A percentile compares a stretch with the other conserved stretches of the same genome.
Conservation (phyloP, 2,888 invertebrate species). For the Celastrina argiolus region DNA sequence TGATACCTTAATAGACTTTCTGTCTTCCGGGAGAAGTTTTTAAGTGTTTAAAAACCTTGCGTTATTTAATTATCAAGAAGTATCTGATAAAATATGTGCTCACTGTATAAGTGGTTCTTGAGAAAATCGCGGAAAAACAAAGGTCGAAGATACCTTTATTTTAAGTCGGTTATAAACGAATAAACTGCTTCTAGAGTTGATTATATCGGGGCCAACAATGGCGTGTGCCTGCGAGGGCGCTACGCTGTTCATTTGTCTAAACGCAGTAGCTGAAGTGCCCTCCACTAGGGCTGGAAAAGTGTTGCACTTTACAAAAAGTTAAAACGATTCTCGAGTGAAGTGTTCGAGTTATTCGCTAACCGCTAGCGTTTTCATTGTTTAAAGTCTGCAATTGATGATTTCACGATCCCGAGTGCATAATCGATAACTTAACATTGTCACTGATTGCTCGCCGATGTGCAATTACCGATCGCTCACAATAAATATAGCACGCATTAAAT, state of each 20-base stretch:
- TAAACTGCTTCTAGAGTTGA: slow-evolving; percentile 2
- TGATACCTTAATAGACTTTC: too few relatives aligned
- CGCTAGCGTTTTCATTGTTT: slow-evolving; percentile 49
- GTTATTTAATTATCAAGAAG: too few relatives aligned
- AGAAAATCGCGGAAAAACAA: too few relatives aligned
- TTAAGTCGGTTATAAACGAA: too few relatives aligned
- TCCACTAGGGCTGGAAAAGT: slow-evolving; percentile 68
- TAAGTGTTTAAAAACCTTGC: too few relatives aligned
- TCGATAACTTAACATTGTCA: slow-evolving; percentile 29
- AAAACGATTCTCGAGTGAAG: slow-evolving; percentile 59
- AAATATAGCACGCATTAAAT: slow-evolving; percentile 32
- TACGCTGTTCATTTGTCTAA: slow-evolving; percentile 75
- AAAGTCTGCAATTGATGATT: slow-evolving; percentile 38
- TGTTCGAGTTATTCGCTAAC: slow-evolving; percentile 46
- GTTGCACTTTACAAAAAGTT: slow-evolving; percentile 76
- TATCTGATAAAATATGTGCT: too few relatives aligned
- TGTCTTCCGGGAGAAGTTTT: not conserved
- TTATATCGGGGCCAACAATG: slow-evolving; percentile 37
- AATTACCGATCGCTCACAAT: slow-evolving; percentile 25
- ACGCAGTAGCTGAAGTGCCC: slow-evolving; percentile 68
- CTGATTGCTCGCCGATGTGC: slow-evolving; percentile 22
- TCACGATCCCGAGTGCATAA: slow-evolving; percentile 39
- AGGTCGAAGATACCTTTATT: too few relatives aligned
- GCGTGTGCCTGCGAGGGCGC: slow-evolving; percentile 64
- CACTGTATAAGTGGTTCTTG: too few relatives aligned